Base-by-base conservation (phyloP, 1,140 invertebrate species). In the Parasteatoda tepidariorum region DNA sequence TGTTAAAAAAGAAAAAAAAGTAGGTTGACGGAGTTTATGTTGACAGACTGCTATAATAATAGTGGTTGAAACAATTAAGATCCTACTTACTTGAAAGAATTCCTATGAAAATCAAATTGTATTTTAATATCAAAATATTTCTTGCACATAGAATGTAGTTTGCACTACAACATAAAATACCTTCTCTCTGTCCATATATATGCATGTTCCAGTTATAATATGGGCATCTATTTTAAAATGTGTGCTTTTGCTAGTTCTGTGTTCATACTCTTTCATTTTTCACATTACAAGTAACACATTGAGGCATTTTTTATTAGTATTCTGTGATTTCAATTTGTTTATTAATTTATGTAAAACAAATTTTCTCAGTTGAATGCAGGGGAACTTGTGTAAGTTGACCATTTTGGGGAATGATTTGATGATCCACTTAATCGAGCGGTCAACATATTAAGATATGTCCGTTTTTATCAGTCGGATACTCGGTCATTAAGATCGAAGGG, bases 281-380 rank as follows among this genome's bases (percentile, higher is more conserved):
- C 9, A 13, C 1, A 48, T 48, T 18, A 48, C n/a, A n/a, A n/a
- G n/a, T n/a, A n/a, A n/a, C n/a, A n/a, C n/a, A n/a, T n/a, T n/a
- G 73, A 61, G 73, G 73, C 73, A 75, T 75, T 75, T 75, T 75
- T 41, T 55, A 73, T n/a, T 13, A 28, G 31, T 57, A 26, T 57
- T 57, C 73, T 75, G 73, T 75, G 73, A 75, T 75, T 75, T 68
- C 33, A 24, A 57, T 59, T 62, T 33, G 48, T 71, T n/a, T n/a
- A n/a, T 48, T 48, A 48, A 48, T 48, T 9, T 48, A 48, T 48
- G 9, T 48, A 13, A 18, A 48, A 13, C 18, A 48, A 48, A 48
- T 48, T 48, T n/a, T n/a, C n/a, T n/a, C n/a, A n/a, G n/a, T n/a
- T n/a, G n/a, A n/a, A n/a, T n/a, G n/a, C n/a, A n/a, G n/a, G n/a